These are phyloP conservation scores for Porites lutea DNA, from an alignment of 64 coral and sea anemone species.

Conservation along the genomic window DNA sequence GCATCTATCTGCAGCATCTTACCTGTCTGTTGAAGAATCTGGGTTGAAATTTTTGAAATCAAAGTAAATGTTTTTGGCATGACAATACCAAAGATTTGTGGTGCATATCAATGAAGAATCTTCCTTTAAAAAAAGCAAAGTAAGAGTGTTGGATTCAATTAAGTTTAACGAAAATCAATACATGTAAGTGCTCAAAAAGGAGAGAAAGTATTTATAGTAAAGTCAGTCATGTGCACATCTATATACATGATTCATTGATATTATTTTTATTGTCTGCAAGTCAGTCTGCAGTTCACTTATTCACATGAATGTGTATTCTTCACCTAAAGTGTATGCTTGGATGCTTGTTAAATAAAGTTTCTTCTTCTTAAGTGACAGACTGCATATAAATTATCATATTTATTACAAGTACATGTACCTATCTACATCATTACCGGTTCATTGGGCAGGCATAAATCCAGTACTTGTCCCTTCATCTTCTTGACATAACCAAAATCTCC, in stretches of 20 bases:
- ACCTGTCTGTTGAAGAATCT: constrained; percentile 66
- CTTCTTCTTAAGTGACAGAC: too few species aligned
- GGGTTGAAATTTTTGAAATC: constrained; percentile 73
- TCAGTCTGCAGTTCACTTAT: too few species aligned
- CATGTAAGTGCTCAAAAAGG: too few species aligned
- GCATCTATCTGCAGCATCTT: neutral
- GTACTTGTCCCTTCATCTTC: constrained; percentile 62
- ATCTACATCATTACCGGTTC: constrained; percentile 49
- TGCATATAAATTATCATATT: too few species aligned
- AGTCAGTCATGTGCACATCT: too few species aligned
- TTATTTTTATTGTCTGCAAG: too few species aligned
- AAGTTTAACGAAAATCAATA: neutral
- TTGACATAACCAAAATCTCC: constrained; percentile 95
- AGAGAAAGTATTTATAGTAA: too few species aligned
- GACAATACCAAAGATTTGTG: constrained; percentile 83
- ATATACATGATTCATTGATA: too few species aligned
- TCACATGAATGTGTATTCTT: too few species aligned
- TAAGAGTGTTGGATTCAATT: neutral
- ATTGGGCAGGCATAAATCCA: constrained; percentile 64
- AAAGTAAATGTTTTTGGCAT: constrained; percentile 80
- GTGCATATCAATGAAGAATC: constrained; percentile 83
- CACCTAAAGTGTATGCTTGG: too few species aligned
- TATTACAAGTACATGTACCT: too few species aligned
- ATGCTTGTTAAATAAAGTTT: too few species aligned
- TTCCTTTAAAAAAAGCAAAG: constrained; percentile 50